These are phyloP conservation scores for Ceyx cyanopectus DNA, from an alignment of 2,113 vertebrate genomes.

Conservation along the genomic window DNA sequence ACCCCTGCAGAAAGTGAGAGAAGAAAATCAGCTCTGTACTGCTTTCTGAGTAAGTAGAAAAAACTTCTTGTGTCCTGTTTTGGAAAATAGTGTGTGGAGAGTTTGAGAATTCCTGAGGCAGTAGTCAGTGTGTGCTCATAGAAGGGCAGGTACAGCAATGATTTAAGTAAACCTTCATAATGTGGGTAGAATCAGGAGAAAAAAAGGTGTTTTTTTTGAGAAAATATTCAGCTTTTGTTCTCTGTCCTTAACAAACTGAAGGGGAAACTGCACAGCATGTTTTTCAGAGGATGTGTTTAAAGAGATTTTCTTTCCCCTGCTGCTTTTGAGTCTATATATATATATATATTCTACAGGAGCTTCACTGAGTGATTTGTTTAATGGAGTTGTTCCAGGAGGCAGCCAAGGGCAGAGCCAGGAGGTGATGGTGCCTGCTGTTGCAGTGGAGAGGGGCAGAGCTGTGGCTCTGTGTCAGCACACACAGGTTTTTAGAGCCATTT, in stretches of 20 bases:
- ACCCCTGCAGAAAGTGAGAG: background rate
- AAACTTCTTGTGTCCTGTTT: background rate
- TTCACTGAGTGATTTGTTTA: background rate
- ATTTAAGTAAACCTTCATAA: background rate
- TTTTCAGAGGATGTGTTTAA: background rate
- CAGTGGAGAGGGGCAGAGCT: background rate
- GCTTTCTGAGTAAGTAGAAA: background rate
- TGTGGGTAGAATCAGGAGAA: background rate
- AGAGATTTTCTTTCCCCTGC: background rate
- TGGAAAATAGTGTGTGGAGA: background rate
- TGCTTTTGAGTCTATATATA: background rate
- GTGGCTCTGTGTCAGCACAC: background rate
- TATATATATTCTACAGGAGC: background rate
- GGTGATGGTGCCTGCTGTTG: background rate
- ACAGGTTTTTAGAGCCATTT: background rate
- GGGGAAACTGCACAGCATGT: background rate
- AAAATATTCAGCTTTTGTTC: background rate
- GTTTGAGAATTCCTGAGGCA: background rate
- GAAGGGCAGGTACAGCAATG: background rate
- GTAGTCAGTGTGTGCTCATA: background rate
- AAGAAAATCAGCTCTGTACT: background rate
- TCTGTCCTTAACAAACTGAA: background rate
- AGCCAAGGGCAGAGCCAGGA: background rate
- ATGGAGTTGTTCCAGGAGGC: background rate
- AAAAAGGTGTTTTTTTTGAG: background rate